phyloP scores from a whole-genome alignment of 2,113 vertebrate species.

The Calonectris borealis region DNA sequence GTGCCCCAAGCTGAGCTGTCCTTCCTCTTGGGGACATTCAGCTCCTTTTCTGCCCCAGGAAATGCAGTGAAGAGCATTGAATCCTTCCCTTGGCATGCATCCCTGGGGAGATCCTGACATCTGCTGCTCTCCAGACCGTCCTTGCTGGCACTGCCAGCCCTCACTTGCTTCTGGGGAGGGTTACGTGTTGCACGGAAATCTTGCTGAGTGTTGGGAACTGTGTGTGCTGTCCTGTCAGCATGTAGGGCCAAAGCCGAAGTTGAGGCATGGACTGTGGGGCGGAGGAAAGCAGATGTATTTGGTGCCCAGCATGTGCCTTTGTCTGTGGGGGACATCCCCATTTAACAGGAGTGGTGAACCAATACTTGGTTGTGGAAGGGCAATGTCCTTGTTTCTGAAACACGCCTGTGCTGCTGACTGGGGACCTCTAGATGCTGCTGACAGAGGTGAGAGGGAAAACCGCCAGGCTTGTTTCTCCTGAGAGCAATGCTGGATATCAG shows the following conservation, averaged over 20 bases:
- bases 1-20: fast-evolving
- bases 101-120: neutral
- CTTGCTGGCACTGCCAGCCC: neutral
- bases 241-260: neutral
- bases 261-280: neutral
- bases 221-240: neutral
- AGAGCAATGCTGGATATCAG: neutral
- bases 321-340: neutral
- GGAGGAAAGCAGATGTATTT: too few species aligned
- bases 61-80: neutral
- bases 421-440: too few species aligned
- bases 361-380: neutral
- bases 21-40: neutral
- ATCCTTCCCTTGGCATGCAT: neutral
- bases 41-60: too few species aligned
- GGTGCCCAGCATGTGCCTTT: too few species aligned
- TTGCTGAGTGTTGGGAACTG: neutral
- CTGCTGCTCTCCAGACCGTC: neutral
- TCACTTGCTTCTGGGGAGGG: neutral
- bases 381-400: neutral
- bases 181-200: neutral
- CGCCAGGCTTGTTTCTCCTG: too few species aligned
- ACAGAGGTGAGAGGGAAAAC: neutral
- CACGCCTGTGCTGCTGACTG: neutral
- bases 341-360: neutral